A percentile compares a stretch with the other conserved stretches of the same genome.
Conservation (phyloP, 2,888 invertebrate species). For the Trisateles emortualis region DNA sequence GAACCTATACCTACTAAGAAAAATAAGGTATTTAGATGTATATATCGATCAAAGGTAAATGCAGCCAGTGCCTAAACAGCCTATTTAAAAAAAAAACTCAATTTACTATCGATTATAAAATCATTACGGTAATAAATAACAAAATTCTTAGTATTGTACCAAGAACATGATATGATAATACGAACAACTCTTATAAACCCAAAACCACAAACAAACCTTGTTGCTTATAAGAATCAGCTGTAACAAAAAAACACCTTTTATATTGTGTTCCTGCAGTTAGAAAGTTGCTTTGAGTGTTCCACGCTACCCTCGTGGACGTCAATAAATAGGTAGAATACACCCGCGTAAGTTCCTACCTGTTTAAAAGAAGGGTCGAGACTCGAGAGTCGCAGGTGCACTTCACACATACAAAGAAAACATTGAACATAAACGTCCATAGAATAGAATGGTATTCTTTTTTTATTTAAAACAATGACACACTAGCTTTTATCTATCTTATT, state of each 20-base stretch:
- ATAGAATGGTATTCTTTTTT: conserved; percentile 3
- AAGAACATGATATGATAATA: not conserved
- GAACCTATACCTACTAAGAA: no score
- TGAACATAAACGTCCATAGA: conserved; percentile 20
- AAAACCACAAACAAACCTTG: conserved; percentile 1
- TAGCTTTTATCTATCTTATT: not conserved
- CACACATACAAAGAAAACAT: conserved; percentile 31
- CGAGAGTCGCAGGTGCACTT: conserved; percentile 35
- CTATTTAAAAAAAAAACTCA: no score
- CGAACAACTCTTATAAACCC: not conserved
- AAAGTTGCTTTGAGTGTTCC: not conserved
- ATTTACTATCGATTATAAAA: no score
- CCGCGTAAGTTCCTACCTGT: conserved; percentile 37
- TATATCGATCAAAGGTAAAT: no score
- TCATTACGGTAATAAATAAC: not conserved
- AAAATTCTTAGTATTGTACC: conserved; percentile 1
- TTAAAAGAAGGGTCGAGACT: conserved; percentile 25
- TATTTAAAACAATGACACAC: not conserved
- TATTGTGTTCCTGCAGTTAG: not conserved
- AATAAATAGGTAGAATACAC: conserved; percentile 11
- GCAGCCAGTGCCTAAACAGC: no score
- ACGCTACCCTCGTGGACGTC: conserved; percentile 31
- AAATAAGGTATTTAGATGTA: no score
- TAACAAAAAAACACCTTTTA: not conserved
- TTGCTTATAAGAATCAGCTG: not conserved